Conservation (phyloP, 2,888 invertebrate genomes). For the Atrina japonica region DNA sequence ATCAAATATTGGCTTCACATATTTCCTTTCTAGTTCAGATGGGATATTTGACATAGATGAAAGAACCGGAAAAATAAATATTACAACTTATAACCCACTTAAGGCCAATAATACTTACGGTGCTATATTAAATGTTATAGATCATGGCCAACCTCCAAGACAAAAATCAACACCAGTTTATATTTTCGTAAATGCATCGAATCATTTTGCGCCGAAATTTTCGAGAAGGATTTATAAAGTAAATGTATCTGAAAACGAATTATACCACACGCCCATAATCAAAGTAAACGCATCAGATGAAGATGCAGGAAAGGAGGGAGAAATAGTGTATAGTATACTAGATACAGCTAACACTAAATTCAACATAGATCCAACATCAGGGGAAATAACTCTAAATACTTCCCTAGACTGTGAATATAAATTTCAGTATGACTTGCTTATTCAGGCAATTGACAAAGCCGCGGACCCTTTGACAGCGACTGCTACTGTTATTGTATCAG, state of each 20-base stretch:
- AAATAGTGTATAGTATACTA: slow-evolving; percentile 16
- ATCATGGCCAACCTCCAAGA: slow-evolving; percentile 34
- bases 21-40: slow-evolving; percentile 12
- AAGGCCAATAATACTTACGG: slow-evolving; percentile 26
- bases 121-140: slow-evolving; percentile 17
- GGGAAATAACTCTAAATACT: slow-evolving; percentile 26
- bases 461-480: slow-evolving; percentile 22
- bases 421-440: slow-evolving; percentile 1
- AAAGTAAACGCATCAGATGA: slow-evolving; percentile 32
- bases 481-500: slow-evolving; percentile 31
- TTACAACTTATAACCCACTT: slow-evolving; percentile 1
- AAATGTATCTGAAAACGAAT: slow-evolving; percentile 9
- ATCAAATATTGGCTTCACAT: slow-evolving; percentile 32
- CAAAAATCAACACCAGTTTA: background rate
- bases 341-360: slow-evolving; percentile 12
- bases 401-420: slow-evolving; percentile 13
- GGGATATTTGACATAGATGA: slow-evolving; percentile 31
- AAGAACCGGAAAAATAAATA: slow-evolving; percentile 16
- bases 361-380: slow-evolving; percentile 24
- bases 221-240: background rate
- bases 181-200: slow-evolving; percentile 31
- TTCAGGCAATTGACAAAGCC: slow-evolving; percentile 30
- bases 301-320: slow-evolving; percentile 23
- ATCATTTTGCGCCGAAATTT: slow-evolving; percentile 32
- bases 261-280: background rate